Evolutionary conservation across 1,140 invertebrate species (phyloP).

Genomic region (Steinernema feltiae): DNA sequence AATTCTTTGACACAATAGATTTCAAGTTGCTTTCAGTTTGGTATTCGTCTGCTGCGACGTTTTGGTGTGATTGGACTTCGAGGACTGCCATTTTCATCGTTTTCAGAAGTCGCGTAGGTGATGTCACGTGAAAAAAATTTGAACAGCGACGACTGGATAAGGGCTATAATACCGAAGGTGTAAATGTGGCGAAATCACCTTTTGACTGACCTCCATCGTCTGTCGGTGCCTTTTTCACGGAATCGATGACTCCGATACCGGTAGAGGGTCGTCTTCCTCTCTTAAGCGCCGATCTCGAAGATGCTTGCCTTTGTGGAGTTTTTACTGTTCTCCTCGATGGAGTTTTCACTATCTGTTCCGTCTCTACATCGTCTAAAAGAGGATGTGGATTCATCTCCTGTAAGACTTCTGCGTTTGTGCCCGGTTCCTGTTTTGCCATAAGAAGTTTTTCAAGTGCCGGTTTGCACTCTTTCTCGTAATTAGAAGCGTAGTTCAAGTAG

Average conservation of each 20-base stretch:
- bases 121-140: neutral
- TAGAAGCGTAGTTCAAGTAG: neutral
- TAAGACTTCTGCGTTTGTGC: neutral
- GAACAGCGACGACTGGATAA: neutral
- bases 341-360: too few relatives aligned
- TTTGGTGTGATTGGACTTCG: neutral
- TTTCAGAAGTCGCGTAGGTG: neutral
- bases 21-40: neutral
- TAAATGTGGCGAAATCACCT: neutral
- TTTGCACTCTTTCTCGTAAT: neutral
- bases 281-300: too few relatives aligned
- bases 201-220: neutral
- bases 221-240: neutral
- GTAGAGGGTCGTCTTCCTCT: too few relatives aligned
- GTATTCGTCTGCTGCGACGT: neutral
- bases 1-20: neutral
- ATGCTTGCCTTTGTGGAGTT: too few relatives aligned
- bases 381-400: slow-evolving; percentile 1
- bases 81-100: slow-evolving; percentile 21
- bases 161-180: neutral
- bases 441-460: neutral
- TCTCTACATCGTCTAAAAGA: too few relatives aligned
- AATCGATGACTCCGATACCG: too few relatives aligned
- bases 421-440: neutral
- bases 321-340: too few relatives aligned